Conservation (phyloP, 2,888 invertebrate genomes). For the Hirtodrosophila duncani region DNA sequence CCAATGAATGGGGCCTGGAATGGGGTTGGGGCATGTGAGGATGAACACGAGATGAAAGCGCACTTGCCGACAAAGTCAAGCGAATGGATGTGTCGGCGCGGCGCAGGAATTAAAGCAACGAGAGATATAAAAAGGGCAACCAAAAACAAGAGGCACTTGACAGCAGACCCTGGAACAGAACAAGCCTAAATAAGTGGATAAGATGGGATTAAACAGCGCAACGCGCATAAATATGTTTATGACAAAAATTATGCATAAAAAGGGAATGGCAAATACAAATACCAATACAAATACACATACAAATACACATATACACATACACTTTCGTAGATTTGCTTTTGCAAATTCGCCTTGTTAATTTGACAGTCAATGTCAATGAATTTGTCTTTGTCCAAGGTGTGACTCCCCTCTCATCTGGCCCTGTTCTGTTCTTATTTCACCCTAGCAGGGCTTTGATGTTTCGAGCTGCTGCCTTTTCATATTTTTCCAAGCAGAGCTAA, state of each 20-base stretch:
- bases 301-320: conserved; percentile 9
- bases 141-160: conserved; percentile 66
- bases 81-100: no score
- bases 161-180: conserved; percentile 23
- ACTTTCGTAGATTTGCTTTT: conserved; percentile 13
- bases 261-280: conserved; percentile 8
- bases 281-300: neutral
- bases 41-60: conserved; percentile 57
- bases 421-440: conserved; percentile 6
- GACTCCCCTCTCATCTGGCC: no score
- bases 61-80: conserved; percentile 45
- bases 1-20: conserved; percentile 5
- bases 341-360: conserved; percentile 63
- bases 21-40: conserved; percentile 16
- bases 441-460: conserved; percentile 36
- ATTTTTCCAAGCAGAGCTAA: conserved; percentile 56
- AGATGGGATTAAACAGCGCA: conserved; percentile 28
- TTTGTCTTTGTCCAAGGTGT: conserved; percentile 56
- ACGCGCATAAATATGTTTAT: conserved; percentile 44
- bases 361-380: conserved; percentile 64
- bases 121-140: conserved; percentile 51
- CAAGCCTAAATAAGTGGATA: conserved; percentile 63
- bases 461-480: no score
- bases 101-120: conserved; percentile 47
- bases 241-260: conserved; percentile 65